Evolutionary conservation across 1,140 invertebrate species (phyloP).

Genomic region (Leptopilina boulardi): DNA sequence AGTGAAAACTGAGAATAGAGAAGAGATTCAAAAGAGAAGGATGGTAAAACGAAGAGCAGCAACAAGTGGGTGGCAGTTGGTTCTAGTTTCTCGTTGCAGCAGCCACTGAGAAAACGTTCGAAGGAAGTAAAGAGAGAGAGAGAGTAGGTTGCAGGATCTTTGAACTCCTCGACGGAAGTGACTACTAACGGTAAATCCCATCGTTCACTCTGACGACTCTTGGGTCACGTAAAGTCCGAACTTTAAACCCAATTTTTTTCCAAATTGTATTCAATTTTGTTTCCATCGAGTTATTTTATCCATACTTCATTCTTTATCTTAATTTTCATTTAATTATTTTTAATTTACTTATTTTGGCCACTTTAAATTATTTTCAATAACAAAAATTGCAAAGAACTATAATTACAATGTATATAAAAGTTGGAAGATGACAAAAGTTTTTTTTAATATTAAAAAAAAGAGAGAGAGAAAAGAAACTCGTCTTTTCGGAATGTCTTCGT

Average conservation of each 20-base stretch:
- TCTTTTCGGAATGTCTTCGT: slow-evolving; percentile 32
- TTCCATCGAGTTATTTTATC: too few relatives aligned
- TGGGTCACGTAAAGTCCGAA: slow-evolving; percentile 42
- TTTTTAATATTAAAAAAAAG: not conserved
- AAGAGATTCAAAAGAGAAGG: slow-evolving; percentile 27
- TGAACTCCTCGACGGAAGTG: slow-evolving; percentile 53
- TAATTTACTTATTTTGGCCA: too few relatives aligned
- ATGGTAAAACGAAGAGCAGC: slow-evolving; percentile 62
- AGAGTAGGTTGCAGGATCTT: slow-evolving; percentile 55
- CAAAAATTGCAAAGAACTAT: too few relatives aligned
- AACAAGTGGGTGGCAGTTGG: slow-evolving; percentile 69
- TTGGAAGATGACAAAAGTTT: not conserved
- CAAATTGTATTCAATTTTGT: too few relatives aligned
- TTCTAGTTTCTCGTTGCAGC: slow-evolving; percentile 45
- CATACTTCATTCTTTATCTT: too few relatives aligned
- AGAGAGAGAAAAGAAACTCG: not conserved
- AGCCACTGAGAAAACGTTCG: slow-evolving; percentile 48
- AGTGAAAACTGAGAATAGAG: slow-evolving; percentile 22
- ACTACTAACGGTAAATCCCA: slow-evolving; percentile 54
- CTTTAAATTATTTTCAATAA: too few relatives aligned
- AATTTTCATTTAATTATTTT: too few relatives aligned
- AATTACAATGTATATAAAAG: too few relatives aligned
- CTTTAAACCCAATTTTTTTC: slow-evolving; percentile 28
- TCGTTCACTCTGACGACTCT: slow-evolving; percentile 40
- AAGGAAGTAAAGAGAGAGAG: slow-evolving; percentile 46